A percentile compares a stretch with the other conserved stretches of the same genome.
These are phyloP conservation scores for Pseudochromis fuscus DNA, from an alignment of 2,797 vertebrate species.

Conservation along the genomic window DNA sequence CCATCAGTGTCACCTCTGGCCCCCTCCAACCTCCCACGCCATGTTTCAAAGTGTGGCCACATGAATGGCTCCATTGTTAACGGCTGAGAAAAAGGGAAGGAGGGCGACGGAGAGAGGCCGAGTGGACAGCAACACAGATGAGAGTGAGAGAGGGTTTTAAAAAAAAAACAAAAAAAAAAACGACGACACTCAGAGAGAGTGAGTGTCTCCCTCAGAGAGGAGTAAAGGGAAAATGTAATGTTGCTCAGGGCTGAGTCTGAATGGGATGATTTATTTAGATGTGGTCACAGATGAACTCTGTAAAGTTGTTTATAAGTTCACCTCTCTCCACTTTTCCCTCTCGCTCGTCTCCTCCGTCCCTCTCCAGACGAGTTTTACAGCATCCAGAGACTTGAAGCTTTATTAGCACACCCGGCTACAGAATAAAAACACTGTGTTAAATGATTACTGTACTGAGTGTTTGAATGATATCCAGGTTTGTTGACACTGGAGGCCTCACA, in stretches of 20 bases:
- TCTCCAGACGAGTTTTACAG: constrained; percentile 25
- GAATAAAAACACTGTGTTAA: background rate
- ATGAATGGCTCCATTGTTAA: constrained; percentile 86
- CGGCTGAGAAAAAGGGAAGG: constrained; percentile 62
- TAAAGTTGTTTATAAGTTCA: constrained; percentile 68
- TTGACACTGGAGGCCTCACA: constrained; percentile 17
- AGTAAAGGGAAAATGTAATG: constrained; percentile 53
- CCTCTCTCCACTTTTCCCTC: constrained; percentile 42
- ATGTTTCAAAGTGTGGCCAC: constrained; percentile 86
- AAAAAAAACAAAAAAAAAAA: background rate
- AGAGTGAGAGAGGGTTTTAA: constrained; percentile 19
- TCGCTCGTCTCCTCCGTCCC: background rate
- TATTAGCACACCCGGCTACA: constrained; percentile 9
- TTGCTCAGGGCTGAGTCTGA: constrained; percentile 55
- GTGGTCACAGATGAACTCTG: constrained; percentile 65
- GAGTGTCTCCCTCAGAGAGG: constrained; percentile 34
- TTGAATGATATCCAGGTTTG: constrained; percentile 1
- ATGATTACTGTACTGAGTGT: background rate
- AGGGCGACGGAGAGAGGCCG: constrained; percentile 40
- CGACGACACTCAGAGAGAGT: constrained; percentile 42
- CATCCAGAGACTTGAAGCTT: too few relatives aligned
- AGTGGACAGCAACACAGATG: constrained; percentile 43
- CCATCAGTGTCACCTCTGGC: constrained; percentile 78
- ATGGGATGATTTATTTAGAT: constrained; percentile 74
- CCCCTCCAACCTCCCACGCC: constrained; percentile 74